phyloP scores from a whole-genome alignment of 2,113 vertebrate species.

The Cebidichthys violaceus region DNA sequence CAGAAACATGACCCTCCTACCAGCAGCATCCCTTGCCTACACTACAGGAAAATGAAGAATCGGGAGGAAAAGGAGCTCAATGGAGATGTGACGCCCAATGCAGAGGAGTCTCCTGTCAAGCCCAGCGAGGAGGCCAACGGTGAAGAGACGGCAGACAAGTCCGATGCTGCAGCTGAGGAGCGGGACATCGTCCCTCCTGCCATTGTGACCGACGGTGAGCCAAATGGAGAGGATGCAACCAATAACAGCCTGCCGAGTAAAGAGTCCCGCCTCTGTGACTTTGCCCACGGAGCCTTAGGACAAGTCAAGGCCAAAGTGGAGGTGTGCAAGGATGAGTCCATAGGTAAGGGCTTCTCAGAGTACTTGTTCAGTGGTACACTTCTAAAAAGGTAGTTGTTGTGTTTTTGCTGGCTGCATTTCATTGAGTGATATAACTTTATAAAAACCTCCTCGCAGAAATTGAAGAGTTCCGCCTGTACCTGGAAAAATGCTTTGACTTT shows the following conservation, averaged over 20 bases:
- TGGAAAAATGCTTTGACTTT: slow-evolving; percentile 97
- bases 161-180: slow-evolving; percentile 84
- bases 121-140: slow-evolving; percentile 77
- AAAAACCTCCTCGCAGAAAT: slow-evolving; percentile 82
- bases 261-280: slow-evolving; percentile 82
- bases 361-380: neutral
- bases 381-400: neutral
- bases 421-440: neutral
- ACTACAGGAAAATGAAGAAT: slow-evolving; percentile 99
- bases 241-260: slow-evolving; percentile 74
- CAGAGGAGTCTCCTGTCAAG: slow-evolving; percentile 84
- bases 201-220: slow-evolving; percentile 67
- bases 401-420: neutral
- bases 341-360: slow-evolving; percentile 85
- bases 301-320: slow-evolving; percentile 99
- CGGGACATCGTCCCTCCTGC: slow-evolving; percentile 31
- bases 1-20: slow-evolving; percentile 99
- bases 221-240: slow-evolving; percentile 8
- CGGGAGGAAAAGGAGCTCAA: slow-evolving; percentile 92
- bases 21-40: slow-evolving; percentile 97
- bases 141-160: slow-evolving; percentile 83
- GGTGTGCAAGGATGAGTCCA: slow-evolving; percentile 98
- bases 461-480: slow-evolving; percentile 92
- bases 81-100: slow-evolving; percentile 85
- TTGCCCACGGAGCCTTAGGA: slow-evolving; percentile 91